Base-by-base conservation (phyloP, 2,888 invertebrate species). In the Pterostichus niger region DNA sequence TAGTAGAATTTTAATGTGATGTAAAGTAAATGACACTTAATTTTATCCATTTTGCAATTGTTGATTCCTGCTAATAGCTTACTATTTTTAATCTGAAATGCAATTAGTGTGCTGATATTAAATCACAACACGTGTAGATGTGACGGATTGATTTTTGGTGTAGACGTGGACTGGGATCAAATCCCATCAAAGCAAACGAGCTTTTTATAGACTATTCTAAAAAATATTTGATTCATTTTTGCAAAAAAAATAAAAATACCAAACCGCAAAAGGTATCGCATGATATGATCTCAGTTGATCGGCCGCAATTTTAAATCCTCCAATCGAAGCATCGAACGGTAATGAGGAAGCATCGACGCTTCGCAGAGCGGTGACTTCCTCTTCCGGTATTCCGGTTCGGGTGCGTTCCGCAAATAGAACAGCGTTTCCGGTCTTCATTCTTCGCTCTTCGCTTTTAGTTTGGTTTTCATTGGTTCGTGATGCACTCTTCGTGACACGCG, bases 321-420 rank as follows among this genome's bases (percentile, higher is more conserved):
- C 59, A 59, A 31, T 59, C 24, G 59, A 24, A 35, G 35, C 40
- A 64, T 64, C 64, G n/a, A 33, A 10, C 31, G 31, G 64, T 75
- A 75, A 75, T 75, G 49, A 75, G 75, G 75, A 75, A 75, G 75
- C 49, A 33, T 33, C 64, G 64, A 17, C 64, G 35, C 24, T 33
- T 31, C 64, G n/a, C 6, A 17, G 24, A 49, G 52, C 52, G 52
- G 17, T 10, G 75, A 52, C 75, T 75, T 75, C 75, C 46, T 24
- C 49, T 75, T 75, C 75, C 75, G 46, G 75, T 49, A 49, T 49
- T 49, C 49, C 11, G 49, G 49, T 49, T 49, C 49, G 0, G 10
- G 49, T 49, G 49, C 49, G 64, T 64, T 64, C 75, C 49, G 75
- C 24, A 75, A 75, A 75, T 75, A 75, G 75, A 75, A 44, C 75